Conservation (phyloP, 1,140 invertebrate genomes). For the Heliconius congener region DNA sequence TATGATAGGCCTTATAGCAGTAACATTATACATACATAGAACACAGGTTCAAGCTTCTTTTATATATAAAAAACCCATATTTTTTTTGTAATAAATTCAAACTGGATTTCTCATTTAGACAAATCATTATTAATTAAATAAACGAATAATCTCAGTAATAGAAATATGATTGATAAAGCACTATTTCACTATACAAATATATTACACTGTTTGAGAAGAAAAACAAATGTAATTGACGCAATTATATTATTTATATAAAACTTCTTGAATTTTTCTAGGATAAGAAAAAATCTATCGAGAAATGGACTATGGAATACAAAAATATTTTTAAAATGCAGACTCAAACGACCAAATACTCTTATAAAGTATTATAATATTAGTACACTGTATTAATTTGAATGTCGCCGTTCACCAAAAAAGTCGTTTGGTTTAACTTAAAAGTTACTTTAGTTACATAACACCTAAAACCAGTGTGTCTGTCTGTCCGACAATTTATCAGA, state of each 20-base stretch:
- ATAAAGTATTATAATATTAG: too few relatives aligned
- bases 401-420: too few relatives aligned
- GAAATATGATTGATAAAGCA: background rate
- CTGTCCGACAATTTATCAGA: too few relatives aligned
- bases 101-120: background rate
- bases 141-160: background rate
- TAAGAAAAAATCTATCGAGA: too few relatives aligned
- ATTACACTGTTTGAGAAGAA: background rate
- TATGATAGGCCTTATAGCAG: background rate
- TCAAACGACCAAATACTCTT: too few relatives aligned
- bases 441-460: too few relatives aligned
- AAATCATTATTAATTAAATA: background rate
- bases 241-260: background rate
- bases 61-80: too few relatives aligned
- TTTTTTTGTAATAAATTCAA: background rate
- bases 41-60: background rate
- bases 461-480: too few relatives aligned
- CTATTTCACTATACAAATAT: background rate
- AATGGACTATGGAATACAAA: too few relatives aligned
- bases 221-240: background rate
- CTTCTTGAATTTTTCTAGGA: background rate
- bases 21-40: background rate
- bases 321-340: too few relatives aligned
- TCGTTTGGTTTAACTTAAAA: too few relatives aligned
- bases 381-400: too few relatives aligned